Conservation (phyloP, 2,113 vertebrate species). For the Pachyramphus minor region DNA sequence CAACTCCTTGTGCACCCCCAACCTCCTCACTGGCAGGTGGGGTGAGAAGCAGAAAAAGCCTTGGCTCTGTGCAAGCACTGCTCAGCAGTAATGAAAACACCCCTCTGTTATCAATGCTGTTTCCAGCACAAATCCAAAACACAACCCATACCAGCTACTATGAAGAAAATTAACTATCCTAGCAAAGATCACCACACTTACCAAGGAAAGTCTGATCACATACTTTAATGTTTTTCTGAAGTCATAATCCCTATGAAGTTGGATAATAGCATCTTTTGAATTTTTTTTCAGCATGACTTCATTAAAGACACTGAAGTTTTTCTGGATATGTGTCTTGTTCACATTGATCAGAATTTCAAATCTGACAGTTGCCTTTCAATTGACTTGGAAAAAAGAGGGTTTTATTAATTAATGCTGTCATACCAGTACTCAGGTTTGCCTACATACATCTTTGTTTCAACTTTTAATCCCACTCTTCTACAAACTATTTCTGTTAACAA, state of each 20-base stretch:
- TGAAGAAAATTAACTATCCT: not conserved
- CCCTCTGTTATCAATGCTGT: accelerated
- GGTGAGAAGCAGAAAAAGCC: not conserved
- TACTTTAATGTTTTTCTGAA: not conserved
- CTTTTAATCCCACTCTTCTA: not conserved
- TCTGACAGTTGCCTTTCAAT: not conserved
- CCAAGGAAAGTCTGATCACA: not conserved
- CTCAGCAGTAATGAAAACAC: accelerated
- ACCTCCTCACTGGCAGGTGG: accelerated
- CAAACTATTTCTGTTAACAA: not conserved
- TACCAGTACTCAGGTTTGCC: not conserved
- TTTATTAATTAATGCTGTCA: not conserved
- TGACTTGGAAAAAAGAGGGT: not conserved
- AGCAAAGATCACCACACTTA: not conserved
- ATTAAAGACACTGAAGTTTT: not conserved
- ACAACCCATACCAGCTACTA: accelerated
- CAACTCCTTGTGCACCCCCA: not conserved
- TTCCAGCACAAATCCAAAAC: not conserved
- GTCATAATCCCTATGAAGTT: not conserved
- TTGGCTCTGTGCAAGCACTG: not conserved
- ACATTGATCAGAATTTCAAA: not conserved
- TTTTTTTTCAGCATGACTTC: not conserved
- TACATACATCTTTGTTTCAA: not conserved
- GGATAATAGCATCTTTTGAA: not conserved
- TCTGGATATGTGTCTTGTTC: not conserved